Conservation (phyloP, 30 jellyfish, hydroid and myxozoan species). For the Pelagia noctiluca region DNA sequence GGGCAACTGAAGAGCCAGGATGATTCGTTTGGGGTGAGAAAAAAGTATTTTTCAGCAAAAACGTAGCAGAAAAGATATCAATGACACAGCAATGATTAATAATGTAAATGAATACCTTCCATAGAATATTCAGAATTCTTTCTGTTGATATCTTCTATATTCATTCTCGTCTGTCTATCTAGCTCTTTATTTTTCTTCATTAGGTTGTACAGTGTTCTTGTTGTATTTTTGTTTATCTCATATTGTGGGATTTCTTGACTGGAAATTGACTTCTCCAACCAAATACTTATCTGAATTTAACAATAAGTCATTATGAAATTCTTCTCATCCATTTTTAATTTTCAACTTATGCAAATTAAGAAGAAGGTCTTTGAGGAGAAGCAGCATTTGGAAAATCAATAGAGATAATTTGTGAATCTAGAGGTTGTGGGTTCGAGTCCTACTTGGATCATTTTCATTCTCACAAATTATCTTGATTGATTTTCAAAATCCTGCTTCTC, state of each 20-base stretch:
- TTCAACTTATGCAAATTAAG: too few relatives aligned
- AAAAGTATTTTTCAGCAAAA: background rate
- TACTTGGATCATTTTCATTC: too few relatives aligned
- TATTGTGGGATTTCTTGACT: slow-evolving; percentile 28
- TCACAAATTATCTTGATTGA: too few relatives aligned
- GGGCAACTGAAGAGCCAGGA: background rate
- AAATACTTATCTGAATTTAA: slow-evolving; percentile 18
- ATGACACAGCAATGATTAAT: background rate
- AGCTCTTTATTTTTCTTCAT: slow-evolving; percentile 44
- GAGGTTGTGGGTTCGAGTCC: too few relatives aligned
- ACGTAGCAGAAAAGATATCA: background rate
- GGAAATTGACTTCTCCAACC: slow-evolving; percentile 37
- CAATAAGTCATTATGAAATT: too few relatives aligned
- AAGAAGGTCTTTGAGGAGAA: too few relatives aligned
- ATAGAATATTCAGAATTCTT: slow-evolving; percentile 40
- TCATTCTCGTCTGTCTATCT: slow-evolving; percentile 22
- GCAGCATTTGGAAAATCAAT: too few relatives aligned
- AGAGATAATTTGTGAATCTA: too few relatives aligned
- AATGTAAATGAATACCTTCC: slow-evolving; percentile 19
- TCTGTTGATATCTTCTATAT: slow-evolving; percentile 34
- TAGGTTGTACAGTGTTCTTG: slow-evolving; percentile 1
- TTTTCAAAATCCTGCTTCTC: too few relatives aligned
- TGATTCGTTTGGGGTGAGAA: background rate
- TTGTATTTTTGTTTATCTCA: slow-evolving; percentile 56
- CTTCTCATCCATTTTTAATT: too few relatives aligned